Conservation (phyloP, 64 coral and sea anemone genomes). For the Porites australiensis region DNA sequence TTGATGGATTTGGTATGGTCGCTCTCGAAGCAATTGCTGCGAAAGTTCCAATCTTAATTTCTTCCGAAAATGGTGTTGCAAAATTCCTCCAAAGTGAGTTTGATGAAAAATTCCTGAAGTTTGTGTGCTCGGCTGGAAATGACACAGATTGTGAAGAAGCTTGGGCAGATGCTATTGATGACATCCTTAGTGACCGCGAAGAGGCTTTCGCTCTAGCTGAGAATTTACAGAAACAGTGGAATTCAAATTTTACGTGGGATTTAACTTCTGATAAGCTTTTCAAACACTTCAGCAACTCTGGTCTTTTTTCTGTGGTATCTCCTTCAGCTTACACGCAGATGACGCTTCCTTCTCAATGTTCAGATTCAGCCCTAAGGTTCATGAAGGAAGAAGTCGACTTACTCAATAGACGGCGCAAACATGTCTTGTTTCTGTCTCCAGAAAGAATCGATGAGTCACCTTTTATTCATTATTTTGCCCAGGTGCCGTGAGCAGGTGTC, state of each 20-base stretch:
- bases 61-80: slow-evolving; percentile 52
- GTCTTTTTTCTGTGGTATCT: background rate
- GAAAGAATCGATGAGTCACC: background rate
- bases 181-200: slow-evolving; percentile 39
- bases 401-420: slow-evolving; percentile 45
- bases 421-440: slow-evolving; percentile 76
- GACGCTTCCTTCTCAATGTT: background rate
- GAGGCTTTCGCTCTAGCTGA: slow-evolving; percentile 37
- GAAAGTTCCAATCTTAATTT: slow-evolving; percentile 66
- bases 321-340: background rate
- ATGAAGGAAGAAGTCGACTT: slow-evolving; percentile 53
- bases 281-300: slow-evolving; percentile 25
- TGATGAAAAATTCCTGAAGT: slow-evolving; percentile 22
- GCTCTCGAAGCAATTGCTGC: slow-evolving; percentile 72
- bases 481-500: slow-evolving; percentile 69
- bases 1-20: slow-evolving; percentile 64
- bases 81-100: slow-evolving; percentile 38
- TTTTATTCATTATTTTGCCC: slow-evolving; percentile 39
- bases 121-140: background rate
- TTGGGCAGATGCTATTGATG: slow-evolving; percentile 62
- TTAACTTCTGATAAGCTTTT: slow-evolving; percentile 1
- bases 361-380: background rate
- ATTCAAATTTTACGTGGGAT: slow-evolving; percentile 62
- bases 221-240: slow-evolving; percentile 51
- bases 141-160: background rate